Percentiles rank a stretch among this genome's conserved stretches.
Evolutionary conservation across 2,888 invertebrate species (phyloP).

Genomic region (Pterostichus niger): DNA sequence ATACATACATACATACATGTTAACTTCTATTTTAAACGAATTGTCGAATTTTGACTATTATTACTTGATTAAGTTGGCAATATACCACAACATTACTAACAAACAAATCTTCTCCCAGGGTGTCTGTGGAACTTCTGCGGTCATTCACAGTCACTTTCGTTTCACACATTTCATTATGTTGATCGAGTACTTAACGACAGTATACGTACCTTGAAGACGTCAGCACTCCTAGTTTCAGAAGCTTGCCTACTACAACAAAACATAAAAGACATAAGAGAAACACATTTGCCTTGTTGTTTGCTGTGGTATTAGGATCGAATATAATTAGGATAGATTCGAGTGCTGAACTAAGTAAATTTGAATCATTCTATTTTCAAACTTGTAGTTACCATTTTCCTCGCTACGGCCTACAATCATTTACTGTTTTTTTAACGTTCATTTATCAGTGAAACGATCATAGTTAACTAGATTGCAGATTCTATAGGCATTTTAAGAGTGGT

Average conservation of each 20-base stretch:
- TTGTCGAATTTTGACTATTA: slow-evolving; percentile 61
- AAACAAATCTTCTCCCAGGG: slow-evolving; percentile 59
- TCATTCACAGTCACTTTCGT: slow-evolving; percentile 44
- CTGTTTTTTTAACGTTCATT: slow-evolving; percentile 34
- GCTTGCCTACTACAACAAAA: slow-evolving; percentile 46
- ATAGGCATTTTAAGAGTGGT: slow-evolving; percentile 43
- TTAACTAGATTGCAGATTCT: slow-evolving; percentile 45
- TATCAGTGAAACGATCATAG: slow-evolving; percentile 29
- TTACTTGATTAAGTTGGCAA: slow-evolving; percentile 74
- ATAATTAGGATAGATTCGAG: slow-evolving; percentile 31
- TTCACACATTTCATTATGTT: slow-evolving; percentile 23
- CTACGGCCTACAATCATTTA: slow-evolving; percentile 48
- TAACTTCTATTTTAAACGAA: slow-evolving; percentile 71
- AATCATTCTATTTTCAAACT: slow-evolving; percentile 40
- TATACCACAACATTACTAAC: slow-evolving; percentile 70
- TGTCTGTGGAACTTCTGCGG: slow-evolving; percentile 24
- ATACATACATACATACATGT: slow-evolving; percentile 73
- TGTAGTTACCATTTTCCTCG: slow-evolving; percentile 55
- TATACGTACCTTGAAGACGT: slow-evolving; percentile 22
- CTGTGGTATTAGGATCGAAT: slow-evolving; percentile 50
- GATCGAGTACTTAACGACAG: slow-evolving; percentile 33
- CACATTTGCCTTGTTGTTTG: slow-evolving; percentile 50
- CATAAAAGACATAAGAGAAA: slow-evolving; percentile 32
- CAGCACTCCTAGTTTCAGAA: slow-evolving; percentile 40
- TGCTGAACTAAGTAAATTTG: slow-evolving; percentile 23